Percentiles rank a stretch among this genome's conserved stretches.
Conservation (phyloP, 1,140 invertebrate species). For the Drosophila kepulauana region DNA sequence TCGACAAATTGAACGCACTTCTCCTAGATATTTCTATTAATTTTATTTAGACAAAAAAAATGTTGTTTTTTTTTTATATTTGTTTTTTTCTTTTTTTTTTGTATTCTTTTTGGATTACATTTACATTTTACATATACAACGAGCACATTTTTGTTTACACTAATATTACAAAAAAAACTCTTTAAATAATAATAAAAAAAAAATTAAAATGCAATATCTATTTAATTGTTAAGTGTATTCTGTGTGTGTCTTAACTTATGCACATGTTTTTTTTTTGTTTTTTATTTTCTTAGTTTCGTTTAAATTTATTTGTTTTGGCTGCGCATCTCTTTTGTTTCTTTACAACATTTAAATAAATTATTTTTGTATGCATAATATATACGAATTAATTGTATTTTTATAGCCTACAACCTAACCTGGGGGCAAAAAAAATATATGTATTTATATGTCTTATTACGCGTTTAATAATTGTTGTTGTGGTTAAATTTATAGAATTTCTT, state of each 20-base stretch:
- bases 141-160: slow-evolving; percentile 46
- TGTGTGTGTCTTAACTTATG: slow-evolving; percentile 49
- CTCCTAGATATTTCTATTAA: slow-evolving; percentile 37
- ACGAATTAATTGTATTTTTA: slow-evolving; percentile 7
- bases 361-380: slow-evolving; percentile 7
- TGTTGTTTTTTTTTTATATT: slow-evolving; percentile 17
- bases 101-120: slow-evolving; percentile 40
- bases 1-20: neutral
- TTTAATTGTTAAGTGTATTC: slow-evolving; percentile 6
- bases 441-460: neutral
- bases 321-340: slow-evolving; percentile 53
- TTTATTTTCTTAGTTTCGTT: slow-evolving; percentile 9
- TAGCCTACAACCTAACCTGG: slow-evolving; percentile 25
- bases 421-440: slow-evolving; percentile 25
- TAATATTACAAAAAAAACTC: slow-evolving; percentile 47
- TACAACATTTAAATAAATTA: slow-evolving; percentile 76
- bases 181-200: slow-evolving; percentile 23
- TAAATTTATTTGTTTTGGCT: slow-evolving; percentile 62
- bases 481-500: neutral
- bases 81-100: neutral
- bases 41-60: slow-evolving; percentile 77
- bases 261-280: slow-evolving; percentile 13
- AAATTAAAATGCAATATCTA: slow-evolving; percentile 47
- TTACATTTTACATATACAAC: slow-evolving; percentile 58
- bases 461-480: slow-evolving; percentile 6